Evolutionary conservation across 1,140 invertebrate genomes (phyloP), one percentile per base, ranked within the genome.

Genomic region (Anastatus disparis): DNA sequence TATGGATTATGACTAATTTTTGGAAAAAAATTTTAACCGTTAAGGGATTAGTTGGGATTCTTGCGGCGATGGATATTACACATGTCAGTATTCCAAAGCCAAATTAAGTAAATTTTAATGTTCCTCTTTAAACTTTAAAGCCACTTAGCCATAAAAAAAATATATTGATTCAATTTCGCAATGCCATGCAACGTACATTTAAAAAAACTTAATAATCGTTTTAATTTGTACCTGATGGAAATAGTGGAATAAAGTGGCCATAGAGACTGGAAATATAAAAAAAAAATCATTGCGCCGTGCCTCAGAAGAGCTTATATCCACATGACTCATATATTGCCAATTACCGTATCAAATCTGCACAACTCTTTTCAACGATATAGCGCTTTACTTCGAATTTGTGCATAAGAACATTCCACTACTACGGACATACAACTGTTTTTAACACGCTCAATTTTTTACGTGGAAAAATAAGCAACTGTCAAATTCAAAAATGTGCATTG

Each of bases 31-130:
- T 22, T 56, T 64, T 55, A 22, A 69, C 59, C 66, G 65, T 68
- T 61, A 63, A 68, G 65, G 61, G 61, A 69, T 69, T 69, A 64
- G 59, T 73, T 67, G 65, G 52, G 65, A 73, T 73, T 73, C 61
- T 63, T 44, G 66, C 10, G 66, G 71, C 71, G 58, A 73, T 73
- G 66, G 71, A 69, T 68, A 64, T 73, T 69, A 73, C 71, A 69
- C 65, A 74, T 70, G 66, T 74, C 72, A 74, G 72, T 74, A 74
- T 74, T 74, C 66, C 67, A 74, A 70, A 69, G 72, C 72, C 72
- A 74, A 74, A 74, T 70, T 74, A 74, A 70, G 62, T 66, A 66
- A 66, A 70, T 70, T 74, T 59, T 64, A 74, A 74, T 70, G 68
- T 70, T 70, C 62, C 67, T 69, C 42, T 71, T 64, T 65, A 71